Percentiles rank a stretch among this genome's conserved stretches.
Evolutionary conservation across 2,888 invertebrate genomes (phyloP).

Genomic region (Eutolmus rufibarbis): DNA sequence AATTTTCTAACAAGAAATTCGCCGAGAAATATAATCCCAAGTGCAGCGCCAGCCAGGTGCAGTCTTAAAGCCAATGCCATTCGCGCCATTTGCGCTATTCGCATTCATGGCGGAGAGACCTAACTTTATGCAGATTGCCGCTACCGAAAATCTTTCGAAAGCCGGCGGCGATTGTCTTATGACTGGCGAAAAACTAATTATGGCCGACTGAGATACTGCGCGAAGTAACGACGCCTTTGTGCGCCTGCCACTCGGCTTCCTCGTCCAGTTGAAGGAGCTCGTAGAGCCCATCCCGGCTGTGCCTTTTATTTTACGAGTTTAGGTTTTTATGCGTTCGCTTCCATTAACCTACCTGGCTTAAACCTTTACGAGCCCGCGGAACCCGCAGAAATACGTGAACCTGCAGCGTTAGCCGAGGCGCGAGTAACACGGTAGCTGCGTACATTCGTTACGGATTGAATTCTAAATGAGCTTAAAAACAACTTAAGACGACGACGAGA

Average conservation of each 20-base stretch:
- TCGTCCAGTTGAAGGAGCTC: background rate
- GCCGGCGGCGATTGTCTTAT: background rate
- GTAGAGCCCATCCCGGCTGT: background rate
- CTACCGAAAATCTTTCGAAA: background rate
- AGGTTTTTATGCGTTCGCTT: background rate
- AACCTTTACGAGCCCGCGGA: background rate
- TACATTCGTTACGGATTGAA: conserved; percentile 50
- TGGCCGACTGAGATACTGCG: background rate
- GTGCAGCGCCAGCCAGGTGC: background rate
- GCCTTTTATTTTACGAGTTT: conserved; percentile 11
- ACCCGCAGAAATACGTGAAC: conserved; percentile 26
- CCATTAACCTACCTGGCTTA: conserved; percentile 16
- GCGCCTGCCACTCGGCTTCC: background rate
- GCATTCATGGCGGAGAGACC: background rate
- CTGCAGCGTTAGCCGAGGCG: conserved; percentile 22
- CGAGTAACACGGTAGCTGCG: conserved; percentile 49
- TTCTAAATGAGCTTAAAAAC: conserved; percentile 49
- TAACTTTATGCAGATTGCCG: background rate
- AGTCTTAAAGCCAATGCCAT: background rate
- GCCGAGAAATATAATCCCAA: background rate
- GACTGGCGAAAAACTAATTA: conserved; percentile 34
- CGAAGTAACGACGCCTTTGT: background rate
- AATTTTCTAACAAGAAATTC: background rate
- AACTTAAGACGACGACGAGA: conserved; percentile 43
- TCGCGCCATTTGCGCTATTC: background rate